Percentiles rank a stretch among this genome's conserved stretches.
Evolutionary conservation across 2,888 invertebrate species (phyloP).

Genomic region (Pachymerium ferrugineum): DNA sequence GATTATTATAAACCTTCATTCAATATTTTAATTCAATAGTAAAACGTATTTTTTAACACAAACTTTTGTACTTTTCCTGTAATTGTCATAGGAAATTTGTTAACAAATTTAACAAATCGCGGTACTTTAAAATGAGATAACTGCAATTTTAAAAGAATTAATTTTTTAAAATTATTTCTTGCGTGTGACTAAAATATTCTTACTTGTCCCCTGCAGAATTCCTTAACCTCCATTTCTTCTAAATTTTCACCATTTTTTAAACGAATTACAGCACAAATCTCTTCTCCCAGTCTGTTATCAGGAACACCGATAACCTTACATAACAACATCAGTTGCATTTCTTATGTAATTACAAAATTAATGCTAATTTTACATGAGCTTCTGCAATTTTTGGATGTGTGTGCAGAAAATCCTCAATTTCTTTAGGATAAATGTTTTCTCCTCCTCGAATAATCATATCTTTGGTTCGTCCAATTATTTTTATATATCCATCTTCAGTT

Average conservation of each 20-base stretch:
- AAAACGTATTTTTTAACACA: slow-evolving; percentile 45
- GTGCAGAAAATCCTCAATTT: slow-evolving; percentile 53
- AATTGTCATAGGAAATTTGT: slow-evolving; percentile 70
- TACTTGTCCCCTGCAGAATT: not conserved
- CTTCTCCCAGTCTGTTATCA: not conserved
- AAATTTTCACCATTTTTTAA: not conserved
- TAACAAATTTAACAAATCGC: slow-evolving; percentile 59
- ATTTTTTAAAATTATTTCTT: no score
- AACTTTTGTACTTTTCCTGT: slow-evolving; percentile 81
- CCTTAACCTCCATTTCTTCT: not conserved
- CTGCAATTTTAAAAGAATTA: slow-evolving; percentile 47
- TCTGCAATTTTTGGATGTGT: slow-evolving; percentile 51
- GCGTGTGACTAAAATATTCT: no score
- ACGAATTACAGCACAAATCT: not conserved
- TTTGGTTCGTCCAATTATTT: slow-evolving; percentile 53
- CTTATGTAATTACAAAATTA: no score
- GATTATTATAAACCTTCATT: no score
- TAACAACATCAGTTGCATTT: not conserved
- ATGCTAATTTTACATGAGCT: slow-evolving; percentile 49
- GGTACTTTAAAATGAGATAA: slow-evolving; percentile 79
- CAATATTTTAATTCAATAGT: not conserved
- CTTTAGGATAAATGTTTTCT: slow-evolving; percentile 55
- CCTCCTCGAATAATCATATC: slow-evolving; percentile 54
- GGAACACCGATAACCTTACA: slow-evolving; percentile 27
- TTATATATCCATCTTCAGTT: slow-evolving; percentile 51